Base-by-base conservation (phyloP, 2,888 invertebrate species). In the Diloba caeruleocephala region DNA sequence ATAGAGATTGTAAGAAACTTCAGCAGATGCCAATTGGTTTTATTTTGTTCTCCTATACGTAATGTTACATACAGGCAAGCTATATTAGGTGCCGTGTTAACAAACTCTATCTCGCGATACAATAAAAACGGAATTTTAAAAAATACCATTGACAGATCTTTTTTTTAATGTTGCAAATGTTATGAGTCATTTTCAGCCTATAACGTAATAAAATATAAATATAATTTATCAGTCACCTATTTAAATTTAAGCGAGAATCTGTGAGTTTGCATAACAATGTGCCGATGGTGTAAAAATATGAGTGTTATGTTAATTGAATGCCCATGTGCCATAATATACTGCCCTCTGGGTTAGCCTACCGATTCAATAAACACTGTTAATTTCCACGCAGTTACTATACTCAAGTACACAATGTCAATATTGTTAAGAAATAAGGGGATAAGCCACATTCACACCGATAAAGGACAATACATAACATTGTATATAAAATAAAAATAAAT, bases 271-370 rank as follows among this genome's bases (percentile, higher is more conserved):
- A 48, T 60, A 66, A 61, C 74, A 69, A 62, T 59, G 72, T 78
- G 69, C 73, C 72, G 75, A 75, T 79, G 78, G 79, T 85, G 82
- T 84, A 83, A 79, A 84, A 82, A 82, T 76, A 81, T 77, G 78
- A 83, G 66, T 84, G 82, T 84, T 82, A 84, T 78, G 74, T 79
- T 83, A 83, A 80, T 80, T 69, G 76, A 82, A 84, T 83, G 81
- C 81, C 84, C 84, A 89, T 85, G 91, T 92, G 91, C 91, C 91
- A 92, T 91, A 91, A 81, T 79, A 72, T 74, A 80, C 72, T 73
- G 75, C 83, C 87, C 81, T 65, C 73, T 77, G 85, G 84, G 82
- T 79, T 71, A 80, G 72, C 85, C 86, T 86, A 82, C 85, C 85
- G 83, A 85, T 78, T 81, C 82, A 77, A 76, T 71, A 71, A 70